Evolutionary conservation across 2,888 invertebrate species (phyloP).

Genomic region (Caenorhabditis angaria): DNA sequence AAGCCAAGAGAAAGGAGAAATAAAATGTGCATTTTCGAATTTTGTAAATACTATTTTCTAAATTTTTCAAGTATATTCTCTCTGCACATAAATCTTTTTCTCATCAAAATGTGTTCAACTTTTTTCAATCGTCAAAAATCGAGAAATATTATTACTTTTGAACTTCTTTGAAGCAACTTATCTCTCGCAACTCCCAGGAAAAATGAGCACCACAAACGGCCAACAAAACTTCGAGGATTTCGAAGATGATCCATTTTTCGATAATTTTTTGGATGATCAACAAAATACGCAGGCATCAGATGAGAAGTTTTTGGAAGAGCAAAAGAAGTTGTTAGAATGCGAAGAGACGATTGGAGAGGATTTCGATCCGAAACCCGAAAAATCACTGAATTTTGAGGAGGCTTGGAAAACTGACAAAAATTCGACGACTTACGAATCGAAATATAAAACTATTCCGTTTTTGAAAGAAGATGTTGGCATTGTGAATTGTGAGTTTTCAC

Average conservation of each 20-base stretch:
- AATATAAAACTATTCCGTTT: conserved; percentile 28
- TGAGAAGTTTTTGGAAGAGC: conserved; percentile 11
- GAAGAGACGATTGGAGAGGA: conserved; percentile 27
- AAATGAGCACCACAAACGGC: background rate
- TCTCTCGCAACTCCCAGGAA: background rate
- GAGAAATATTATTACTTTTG: background rate
- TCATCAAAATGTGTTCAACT: background rate
- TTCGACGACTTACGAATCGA: conserved; percentile 25
- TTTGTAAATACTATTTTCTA: background rate
- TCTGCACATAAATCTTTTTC: background rate
- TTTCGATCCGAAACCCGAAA: conserved; percentile 26
- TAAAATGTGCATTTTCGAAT: background rate
- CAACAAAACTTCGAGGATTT: too few relatives aligned
- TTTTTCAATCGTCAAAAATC: background rate
- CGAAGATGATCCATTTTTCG: background rate
- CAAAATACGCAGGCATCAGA: background rate
- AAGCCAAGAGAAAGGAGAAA: conserved; percentile 68
- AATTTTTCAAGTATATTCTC: background rate
- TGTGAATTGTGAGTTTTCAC: conserved; percentile 38
- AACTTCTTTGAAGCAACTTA: too few relatives aligned
- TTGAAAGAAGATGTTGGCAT: conserved; percentile 32
- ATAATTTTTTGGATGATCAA: background rate
- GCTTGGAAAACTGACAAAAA: conserved; percentile 16
- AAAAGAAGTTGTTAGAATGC: conserved; percentile 29
- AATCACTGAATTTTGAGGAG: conserved; percentile 35